phyloP scores from a whole-genome alignment of 1,140 invertebrate genomes.

The Myzus persicae region DNA sequence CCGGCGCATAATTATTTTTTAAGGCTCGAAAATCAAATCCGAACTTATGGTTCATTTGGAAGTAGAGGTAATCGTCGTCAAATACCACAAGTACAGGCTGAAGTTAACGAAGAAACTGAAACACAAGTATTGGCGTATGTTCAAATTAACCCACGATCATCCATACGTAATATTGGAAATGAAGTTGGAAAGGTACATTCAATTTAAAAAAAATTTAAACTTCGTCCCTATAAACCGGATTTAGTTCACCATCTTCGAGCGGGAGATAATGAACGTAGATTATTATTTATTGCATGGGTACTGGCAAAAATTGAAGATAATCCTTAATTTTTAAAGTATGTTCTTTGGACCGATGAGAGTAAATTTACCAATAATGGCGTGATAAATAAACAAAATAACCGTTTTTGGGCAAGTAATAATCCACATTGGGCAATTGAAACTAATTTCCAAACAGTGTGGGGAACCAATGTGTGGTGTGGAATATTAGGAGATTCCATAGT shows the following conservation, averaged over 20 bases:
- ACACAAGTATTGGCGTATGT: not conserved
- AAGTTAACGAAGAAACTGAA: not conserved
- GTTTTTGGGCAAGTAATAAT: conserved; percentile 26
- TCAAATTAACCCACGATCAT: not conserved
- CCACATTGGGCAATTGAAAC: not conserved
- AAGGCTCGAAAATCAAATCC: no score
- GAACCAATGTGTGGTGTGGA: conserved; percentile 64
- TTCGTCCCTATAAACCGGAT: not conserved
- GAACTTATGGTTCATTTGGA: no score
- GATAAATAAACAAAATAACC: conserved; percentile 35
- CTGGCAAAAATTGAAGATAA: conserved; percentile 10
- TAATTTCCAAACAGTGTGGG: conserved; percentile 62
- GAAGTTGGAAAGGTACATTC: not conserved
- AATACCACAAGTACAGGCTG: not conserved
- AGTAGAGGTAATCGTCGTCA: no score
- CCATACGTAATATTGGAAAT: not conserved
- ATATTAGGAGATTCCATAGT: conserved; percentile 63
- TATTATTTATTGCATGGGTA: not conserved
- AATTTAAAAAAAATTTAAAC: not conserved
- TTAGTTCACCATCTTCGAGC: conserved; percentile 6
- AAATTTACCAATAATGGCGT: not conserved
- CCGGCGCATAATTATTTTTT: no score
- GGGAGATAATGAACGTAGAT: not conserved
- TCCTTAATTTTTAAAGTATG: not conserved
- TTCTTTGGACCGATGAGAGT: conserved; percentile 5